Conservation (phyloP, 1,140 invertebrate genomes). For the Acyrthosiphon pisum region DNA sequence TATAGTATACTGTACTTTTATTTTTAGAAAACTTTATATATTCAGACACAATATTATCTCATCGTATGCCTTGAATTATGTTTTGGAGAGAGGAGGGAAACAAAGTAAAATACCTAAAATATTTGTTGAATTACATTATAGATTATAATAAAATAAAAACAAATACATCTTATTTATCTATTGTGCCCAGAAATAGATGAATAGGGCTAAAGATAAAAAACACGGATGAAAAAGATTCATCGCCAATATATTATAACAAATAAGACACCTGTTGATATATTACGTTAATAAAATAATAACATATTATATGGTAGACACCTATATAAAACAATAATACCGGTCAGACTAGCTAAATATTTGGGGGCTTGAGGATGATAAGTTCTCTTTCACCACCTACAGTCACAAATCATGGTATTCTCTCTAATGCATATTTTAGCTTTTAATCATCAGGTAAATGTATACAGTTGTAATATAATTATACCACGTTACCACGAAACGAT, state of each 20-base stretch:
- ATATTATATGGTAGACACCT: neutral
- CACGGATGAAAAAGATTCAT: neutral
- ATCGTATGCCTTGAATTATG: too few species aligned
- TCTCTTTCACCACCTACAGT: too few species aligned
- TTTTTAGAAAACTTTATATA: neutral
- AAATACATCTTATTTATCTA: neutral
- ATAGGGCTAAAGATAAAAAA: neutral
- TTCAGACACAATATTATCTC: neutral
- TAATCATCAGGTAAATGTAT: neutral
- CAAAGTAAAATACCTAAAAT: neutral
- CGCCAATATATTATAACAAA: too few species aligned
- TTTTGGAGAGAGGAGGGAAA: too few species aligned
- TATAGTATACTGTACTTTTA: neutral
- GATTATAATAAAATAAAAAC: neutral
- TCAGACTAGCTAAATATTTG: neutral
- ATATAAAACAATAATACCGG: neutral
- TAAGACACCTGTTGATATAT: neutral
- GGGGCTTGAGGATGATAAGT: neutral
- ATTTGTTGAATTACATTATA: neutral
- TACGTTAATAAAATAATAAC: neutral
- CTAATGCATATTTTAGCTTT: neutral
- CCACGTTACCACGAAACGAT: neutral
- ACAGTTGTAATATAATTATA: neutral
- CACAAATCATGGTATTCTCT: too few species aligned
- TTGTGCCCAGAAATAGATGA: too few species aligned